Percentiles rank a stretch among this genome's conserved stretches.
phyloP scores from a whole-genome alignment of 2,797 vertebrate species.

The Poeciliopsis paucimaculata region DNA sequence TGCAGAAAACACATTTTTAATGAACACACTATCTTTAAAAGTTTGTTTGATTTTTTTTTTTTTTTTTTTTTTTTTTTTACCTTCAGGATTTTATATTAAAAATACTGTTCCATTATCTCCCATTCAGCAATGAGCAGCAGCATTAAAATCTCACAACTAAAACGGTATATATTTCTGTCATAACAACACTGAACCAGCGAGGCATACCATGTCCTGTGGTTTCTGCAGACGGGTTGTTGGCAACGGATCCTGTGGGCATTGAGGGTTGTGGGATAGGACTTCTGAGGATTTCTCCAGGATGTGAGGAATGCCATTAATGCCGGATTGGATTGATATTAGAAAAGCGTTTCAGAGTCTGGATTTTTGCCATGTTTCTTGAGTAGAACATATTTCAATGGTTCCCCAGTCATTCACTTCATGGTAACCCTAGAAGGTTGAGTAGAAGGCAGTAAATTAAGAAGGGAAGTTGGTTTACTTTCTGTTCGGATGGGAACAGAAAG shows the following conservation, averaged over 20 bases:
- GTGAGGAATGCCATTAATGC: not conserved
- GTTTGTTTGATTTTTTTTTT: not conserved
- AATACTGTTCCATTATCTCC: not conserved
- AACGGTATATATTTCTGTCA: not conserved
- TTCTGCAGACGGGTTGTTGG: slow-evolving; percentile 7
- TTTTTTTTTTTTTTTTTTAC: not conserved
- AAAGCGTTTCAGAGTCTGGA: not conserved
- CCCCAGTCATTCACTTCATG: not conserved
- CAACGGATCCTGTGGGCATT: not conserved
- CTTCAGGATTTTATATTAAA: not conserved
- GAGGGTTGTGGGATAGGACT: slow-evolving; percentile 3
- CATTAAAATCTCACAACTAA: not conserved
- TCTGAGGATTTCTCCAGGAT: not conserved
- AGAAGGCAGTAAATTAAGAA: not conserved
- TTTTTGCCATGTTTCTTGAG: not conserved
- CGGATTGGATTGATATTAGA: not conserved
- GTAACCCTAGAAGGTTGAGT: not conserved
- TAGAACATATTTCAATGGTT: not conserved
- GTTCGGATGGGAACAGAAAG: too few relatives aligned
- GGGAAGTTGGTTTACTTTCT: not conserved
- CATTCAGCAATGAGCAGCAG: slow-evolving; percentile 2
- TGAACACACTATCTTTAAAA: slow-evolving; percentile 1
- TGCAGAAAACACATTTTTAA: too few relatives aligned
- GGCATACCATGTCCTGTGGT: slow-evolving; percentile 8
- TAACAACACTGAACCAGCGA: not conserved